Evolutionary conservation across 2,797 vertebrate genomes (phyloP).

Genomic region (Rhinogobio ventralis): DNA sequence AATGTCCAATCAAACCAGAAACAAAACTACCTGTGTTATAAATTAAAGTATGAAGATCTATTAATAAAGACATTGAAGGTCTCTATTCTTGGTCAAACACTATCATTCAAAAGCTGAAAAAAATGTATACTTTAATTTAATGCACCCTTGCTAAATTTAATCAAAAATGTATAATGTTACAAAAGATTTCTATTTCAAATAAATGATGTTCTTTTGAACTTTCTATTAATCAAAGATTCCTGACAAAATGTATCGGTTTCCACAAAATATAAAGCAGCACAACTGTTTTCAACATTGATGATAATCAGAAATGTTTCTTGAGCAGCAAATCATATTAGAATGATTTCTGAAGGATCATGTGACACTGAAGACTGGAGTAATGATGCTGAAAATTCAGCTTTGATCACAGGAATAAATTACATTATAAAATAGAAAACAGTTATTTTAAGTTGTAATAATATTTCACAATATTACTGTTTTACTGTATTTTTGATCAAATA

Average conservation of each 20-base stretch:
- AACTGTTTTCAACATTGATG: background rate
- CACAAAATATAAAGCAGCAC: background rate
- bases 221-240: background rate
- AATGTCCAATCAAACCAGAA: background rate
- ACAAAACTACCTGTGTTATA: background rate
- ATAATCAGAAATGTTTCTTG: background rate
- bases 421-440: background rate
- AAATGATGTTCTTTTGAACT: background rate
- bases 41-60: background rate
- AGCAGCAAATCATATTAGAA: background rate
- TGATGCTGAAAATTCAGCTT: conserved; percentile 4
- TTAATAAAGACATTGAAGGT: background rate
- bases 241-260: background rate
- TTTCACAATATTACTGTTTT: background rate
- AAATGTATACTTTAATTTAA: background rate
- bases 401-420: background rate
- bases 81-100: background rate
- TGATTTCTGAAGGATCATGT: background rate
- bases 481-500: background rate
- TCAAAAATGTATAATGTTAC: background rate
- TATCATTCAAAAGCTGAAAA: background rate
- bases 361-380: background rate
- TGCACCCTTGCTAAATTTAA: background rate
- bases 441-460: background rate
- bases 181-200: background rate